Evolutionary conservation across 2,888 invertebrate species (phyloP), one percentile per base, ranked within the genome.

Genomic region (Pterostichus niger): DNA sequence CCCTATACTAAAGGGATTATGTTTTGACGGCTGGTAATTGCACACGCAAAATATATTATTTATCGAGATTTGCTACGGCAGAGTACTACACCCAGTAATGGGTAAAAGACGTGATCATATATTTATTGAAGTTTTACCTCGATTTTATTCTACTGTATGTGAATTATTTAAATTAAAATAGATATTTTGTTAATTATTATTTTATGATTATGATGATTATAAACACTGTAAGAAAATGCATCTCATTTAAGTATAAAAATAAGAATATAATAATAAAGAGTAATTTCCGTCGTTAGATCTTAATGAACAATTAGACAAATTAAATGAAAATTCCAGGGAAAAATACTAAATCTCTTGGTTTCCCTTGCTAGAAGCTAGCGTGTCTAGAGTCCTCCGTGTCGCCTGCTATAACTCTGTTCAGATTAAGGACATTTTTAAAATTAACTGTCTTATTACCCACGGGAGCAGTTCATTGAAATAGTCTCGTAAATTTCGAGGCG

Each of bases 341-440:
- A 68, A 68, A 68, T 68, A 35, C 17, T 71, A 71, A 44, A 71
- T 71, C 44, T 71, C 24, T n/a, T 24, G 24, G 3, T 3, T n/a
- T 24, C 24, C 2, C 24, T 24, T 13, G 52, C 40, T 40, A 40
- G 40, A 40, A 7, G 40, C 6, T 49, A 49, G 49, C 49, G 49
- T 49, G 40, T 40, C 54, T 9, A 54, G 17, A n/a, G 59, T 33
- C 24, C 9, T 31, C 13, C 40, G 17, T 44, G 40, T 17, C 17
- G 44, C 78, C 46, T 6, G 64, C 49, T n/a, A 61, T 79, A 49
- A 79, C 17, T 61, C 64, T 40, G 56, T 9, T 33, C 59, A 46
- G 79, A 64, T 79, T 79, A 79, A 79, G 79, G 33, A 61, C 79
- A 49, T 79, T 79, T 79, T 79, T 64, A 64, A 79, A 79, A 79